phyloP scores from a whole-genome alignment of 2,888 invertebrate genomes.

The Diabrotica balteata region DNA sequence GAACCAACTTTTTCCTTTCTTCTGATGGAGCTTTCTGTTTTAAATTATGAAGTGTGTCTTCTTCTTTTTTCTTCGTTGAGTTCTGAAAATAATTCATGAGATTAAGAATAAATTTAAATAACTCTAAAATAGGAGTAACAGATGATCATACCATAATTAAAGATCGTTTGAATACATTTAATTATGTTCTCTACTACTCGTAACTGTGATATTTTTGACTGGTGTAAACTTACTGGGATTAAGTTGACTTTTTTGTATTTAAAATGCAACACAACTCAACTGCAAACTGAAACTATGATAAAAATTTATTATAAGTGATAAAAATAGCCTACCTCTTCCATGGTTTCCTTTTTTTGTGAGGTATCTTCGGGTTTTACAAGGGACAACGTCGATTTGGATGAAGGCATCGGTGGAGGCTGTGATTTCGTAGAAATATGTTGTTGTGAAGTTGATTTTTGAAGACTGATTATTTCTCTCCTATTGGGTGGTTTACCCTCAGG shows the following conservation, averaged over 20 bases:
- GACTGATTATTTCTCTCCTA: conserved; percentile 40
- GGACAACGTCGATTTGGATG: conserved; percentile 58
- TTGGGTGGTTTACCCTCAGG: conserved; percentile 38
- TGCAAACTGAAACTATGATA: no score
- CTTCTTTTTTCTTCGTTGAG: background rate
- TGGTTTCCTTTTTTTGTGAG: conserved; percentile 18
- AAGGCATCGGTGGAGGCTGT: conserved; percentile 51
- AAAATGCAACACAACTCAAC: no score
- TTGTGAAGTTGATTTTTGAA: conserved; percentile 60
- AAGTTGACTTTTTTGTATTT: no score
- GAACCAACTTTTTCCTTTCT: conserved; percentile 43
- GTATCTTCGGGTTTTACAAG: conserved; percentile 47
- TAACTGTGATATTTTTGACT: no score
- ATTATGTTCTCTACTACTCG: no score
- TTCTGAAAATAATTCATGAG: conserved; percentile 19
- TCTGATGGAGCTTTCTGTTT: conserved; percentile 17
- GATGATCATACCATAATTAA: no score
- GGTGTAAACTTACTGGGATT: no score
- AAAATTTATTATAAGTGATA: no score
- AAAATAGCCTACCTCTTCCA: conserved; percentile 36
- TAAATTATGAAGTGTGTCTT: conserved; percentile 13
- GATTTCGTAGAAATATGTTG: conserved; percentile 55
- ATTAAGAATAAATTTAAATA: no score
- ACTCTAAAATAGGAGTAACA: no score
- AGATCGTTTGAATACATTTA: no score